A percentile compares a stretch with the other conserved stretches of the same genome.
Evolutionary conservation across 2,113 vertebrate species (phyloP).

Genomic region (Pantherophis guttatus): DNA sequence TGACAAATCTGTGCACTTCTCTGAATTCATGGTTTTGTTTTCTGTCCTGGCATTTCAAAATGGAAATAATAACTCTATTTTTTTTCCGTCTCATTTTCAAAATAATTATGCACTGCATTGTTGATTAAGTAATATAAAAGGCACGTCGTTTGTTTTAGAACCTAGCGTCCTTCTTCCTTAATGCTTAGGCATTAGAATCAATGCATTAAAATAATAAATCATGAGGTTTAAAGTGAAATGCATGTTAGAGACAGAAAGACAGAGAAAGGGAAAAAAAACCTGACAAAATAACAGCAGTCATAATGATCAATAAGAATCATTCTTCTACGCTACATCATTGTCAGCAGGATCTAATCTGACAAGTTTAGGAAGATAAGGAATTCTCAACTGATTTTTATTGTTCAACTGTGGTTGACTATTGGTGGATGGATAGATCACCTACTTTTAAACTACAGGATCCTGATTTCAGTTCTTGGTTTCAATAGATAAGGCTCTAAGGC

Average conservation of each 20-base stretch:
- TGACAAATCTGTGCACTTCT: constrained; percentile 3
- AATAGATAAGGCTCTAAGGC: no score
- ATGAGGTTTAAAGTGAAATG: not conserved
- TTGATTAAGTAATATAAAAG: constrained; percentile 16
- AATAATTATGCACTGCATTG: not conserved
- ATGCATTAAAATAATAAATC: constrained; percentile 9
- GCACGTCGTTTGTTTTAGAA: not conserved
- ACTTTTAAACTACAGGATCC: not conserved
- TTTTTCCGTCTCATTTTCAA: constrained; percentile 9
- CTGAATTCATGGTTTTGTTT: not conserved
- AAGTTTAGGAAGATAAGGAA: not conserved
- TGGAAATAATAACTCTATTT: not conserved
- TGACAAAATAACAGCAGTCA: not conserved
- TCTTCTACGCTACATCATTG: not conserved
- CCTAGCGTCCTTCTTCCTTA: rapidly evolving
- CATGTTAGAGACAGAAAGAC: not conserved
- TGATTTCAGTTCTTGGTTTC: no score
- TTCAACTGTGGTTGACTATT: not conserved
- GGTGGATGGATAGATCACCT: not conserved
- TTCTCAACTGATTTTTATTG: not conserved
- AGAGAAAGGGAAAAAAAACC: not conserved
- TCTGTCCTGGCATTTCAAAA: constrained; percentile 12
- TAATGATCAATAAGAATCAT: not conserved
- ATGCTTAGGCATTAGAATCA: not conserved
- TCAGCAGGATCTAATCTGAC: not conserved